Conservation (phyloP, 2,797 vertebrate genomes). For the Micropoecilia bifurca region DNA sequence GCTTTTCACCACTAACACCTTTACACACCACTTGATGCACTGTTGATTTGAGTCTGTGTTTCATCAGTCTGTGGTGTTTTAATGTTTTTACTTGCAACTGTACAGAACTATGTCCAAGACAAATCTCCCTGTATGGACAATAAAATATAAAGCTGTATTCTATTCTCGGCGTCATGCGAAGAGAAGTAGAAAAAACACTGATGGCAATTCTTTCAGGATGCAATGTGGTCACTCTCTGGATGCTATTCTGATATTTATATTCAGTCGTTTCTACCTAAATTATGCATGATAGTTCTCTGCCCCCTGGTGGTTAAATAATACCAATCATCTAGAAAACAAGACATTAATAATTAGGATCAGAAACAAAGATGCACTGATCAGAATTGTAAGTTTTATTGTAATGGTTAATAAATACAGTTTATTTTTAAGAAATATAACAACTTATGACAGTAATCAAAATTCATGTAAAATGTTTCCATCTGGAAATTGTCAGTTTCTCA, state of each 20-base stretch:
- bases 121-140: background rate
- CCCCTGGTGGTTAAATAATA: constrained; percentile 18
- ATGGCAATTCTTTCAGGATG: background rate
- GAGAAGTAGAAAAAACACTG: background rate
- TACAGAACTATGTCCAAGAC: background rate
- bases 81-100: background rate
- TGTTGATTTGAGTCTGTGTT: background rate
- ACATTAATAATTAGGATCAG: background rate
- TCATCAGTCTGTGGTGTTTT: background rate
- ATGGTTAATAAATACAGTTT: background rate
- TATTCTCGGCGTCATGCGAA: background rate
- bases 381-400: background rate
- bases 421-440: background rate
- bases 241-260: background rate
- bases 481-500: background rate
- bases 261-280: background rate
- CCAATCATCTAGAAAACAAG: background rate
- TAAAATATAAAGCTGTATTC: background rate
- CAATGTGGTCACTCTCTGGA: background rate
- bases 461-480: background rate
- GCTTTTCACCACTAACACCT: background rate
- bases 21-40: background rate
- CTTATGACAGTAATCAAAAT: background rate
- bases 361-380: background rate
- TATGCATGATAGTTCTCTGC: background rate